These are phyloP conservation scores for Todiramphus chloris DNA, from an alignment of 2,113 vertebrate genomes.

Conservation along the genomic window DNA sequence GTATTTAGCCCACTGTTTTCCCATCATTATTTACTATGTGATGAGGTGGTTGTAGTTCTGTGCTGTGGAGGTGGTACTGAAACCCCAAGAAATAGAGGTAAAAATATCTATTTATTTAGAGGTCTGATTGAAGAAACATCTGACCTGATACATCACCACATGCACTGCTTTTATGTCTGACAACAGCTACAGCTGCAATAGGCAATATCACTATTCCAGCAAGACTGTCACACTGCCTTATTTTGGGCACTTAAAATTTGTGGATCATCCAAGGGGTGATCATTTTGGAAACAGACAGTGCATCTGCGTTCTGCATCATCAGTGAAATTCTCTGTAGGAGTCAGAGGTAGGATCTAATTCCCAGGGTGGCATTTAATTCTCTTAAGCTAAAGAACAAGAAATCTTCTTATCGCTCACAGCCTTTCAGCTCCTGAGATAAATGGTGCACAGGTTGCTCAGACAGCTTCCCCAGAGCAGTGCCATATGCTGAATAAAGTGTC, in stretches of 20 bases:
- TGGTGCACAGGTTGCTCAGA: not conserved
- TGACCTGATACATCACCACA: not conserved
- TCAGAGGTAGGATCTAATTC: not conserved
- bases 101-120: not conserved
- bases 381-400: slow-evolving; percentile 22
- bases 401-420: slow-evolving; percentile 9
- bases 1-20: not conserved
- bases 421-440: not conserved
- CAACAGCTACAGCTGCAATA: not conserved
- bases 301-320: not conserved
- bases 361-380: not conserved
- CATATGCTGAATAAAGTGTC: not conserved
- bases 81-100: not conserved
- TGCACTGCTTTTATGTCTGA: not conserved
- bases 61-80: not conserved
- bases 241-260: not conserved
- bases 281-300: not conserved
- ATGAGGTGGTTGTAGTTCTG: not conserved
- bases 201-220: not conserved
- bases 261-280: not conserved
- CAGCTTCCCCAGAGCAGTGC: not conserved
- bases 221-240: not conserved
- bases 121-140: not conserved
- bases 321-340: not conserved
- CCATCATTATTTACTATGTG: not conserved